Evolutionary conservation across 2,888 invertebrate species (phyloP).

Genomic region (Yponomeuta cagnagella): DNA sequence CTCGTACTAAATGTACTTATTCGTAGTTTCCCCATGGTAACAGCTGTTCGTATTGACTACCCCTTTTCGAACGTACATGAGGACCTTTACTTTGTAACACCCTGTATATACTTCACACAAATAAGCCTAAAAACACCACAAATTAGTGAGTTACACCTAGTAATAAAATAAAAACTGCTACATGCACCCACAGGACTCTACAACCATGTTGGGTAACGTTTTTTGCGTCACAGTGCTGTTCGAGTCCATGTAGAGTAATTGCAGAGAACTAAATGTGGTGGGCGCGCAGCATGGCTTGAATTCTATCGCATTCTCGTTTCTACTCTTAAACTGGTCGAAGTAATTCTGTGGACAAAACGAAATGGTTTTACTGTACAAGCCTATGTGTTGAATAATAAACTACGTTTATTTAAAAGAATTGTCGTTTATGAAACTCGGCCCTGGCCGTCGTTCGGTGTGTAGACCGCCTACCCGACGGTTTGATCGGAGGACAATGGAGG

Average conservation of each 20-base stretch:
- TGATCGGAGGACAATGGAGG: no score
- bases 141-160: neutral
- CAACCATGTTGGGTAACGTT: conserved; percentile 91
- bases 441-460: no score
- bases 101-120: neutral
- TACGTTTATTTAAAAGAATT: no score
- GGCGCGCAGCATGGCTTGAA: conserved; percentile 92
- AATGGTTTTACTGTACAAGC: neutral
- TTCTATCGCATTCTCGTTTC: conserved; percentile 70
- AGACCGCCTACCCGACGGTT: no score
- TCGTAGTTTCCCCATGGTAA: no score
- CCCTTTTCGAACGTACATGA: neutral
- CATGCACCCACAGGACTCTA: conserved; percentile 94
- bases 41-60: neutral
- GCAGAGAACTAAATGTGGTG: conserved; percentile 86
- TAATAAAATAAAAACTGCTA: conserved; percentile 42
- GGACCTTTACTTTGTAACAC: neutral
- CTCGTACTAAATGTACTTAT: no score
- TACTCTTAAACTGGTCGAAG: conserved; percentile 73
- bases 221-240: conserved; percentile 86
- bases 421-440: no score
- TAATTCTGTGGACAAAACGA: conserved; percentile 75
- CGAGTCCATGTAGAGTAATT: conserved; percentile 86
- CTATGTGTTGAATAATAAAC: no score
- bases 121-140: neutral